Evolutionary conservation across 1,140 invertebrate genomes (phyloP), one percentile per base, ranked within the genome.

Genomic region (Hypothenemus hampei): DNA sequence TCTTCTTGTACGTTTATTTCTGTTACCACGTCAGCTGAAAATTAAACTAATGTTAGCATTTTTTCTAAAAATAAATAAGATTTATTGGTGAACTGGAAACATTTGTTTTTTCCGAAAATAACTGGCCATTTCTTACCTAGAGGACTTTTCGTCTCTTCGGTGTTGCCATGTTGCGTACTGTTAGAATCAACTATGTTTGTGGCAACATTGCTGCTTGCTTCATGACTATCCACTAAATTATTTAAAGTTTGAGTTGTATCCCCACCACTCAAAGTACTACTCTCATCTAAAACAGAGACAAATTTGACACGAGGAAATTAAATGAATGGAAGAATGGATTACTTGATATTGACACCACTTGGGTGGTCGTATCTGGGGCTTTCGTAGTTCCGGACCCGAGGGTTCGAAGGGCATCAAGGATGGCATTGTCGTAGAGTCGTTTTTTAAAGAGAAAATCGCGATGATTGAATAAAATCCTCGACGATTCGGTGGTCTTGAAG

Each of bases 1-100:
- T n/a, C n/a, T 51, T 57, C 55, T 26, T 37, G 18, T 2, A 57
- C 55, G 40, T 33, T 57, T 2, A 57, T 51, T 31, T 57, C 55
- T 0, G 55, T 57, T 1, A 56, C 53, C 11, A 56, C 36, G 7
- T 40, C 18, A n/a, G n/a, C 13, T 13, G 36, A 10, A 16, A 15
- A 15, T 13, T 18, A 39, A n/a, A n/a, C n/a, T n/a, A n/a, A n/a
- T n/a, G n/a, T 10, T 19, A 18, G 36, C 36, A 4, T 39, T 10
- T n/a, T 13, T 13, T 18, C 36, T 39, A 31, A 31, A 31, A 31
- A 29, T 11, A 31, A 31, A 31, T 31, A 11, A 11, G 13, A 31
- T 13, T 11, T 13, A 13, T 39, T 19, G 10, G 20, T 43, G n/a
- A 23, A 18, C 36, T 8, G 16, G 2, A 11, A 11, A 18, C 36